A percentile compares a stretch with the other conserved stretches of the same genome.
These are phyloP conservation scores for Apamea anceps DNA, from an alignment of 2,888 invertebrate species.

Conservation along the genomic window DNA sequence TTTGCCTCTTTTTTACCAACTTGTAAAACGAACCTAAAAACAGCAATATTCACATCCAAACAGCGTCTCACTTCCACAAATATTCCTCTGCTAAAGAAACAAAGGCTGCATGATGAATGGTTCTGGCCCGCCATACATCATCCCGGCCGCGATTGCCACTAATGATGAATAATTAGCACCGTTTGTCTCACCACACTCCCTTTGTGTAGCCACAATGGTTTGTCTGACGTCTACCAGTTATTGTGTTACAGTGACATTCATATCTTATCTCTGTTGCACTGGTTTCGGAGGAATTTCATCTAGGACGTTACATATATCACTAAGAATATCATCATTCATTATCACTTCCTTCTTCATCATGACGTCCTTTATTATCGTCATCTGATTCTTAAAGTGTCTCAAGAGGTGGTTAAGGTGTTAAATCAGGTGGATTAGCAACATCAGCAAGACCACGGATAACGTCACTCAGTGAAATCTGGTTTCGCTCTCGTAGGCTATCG, in stretches of 20 bases:
- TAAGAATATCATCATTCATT: not conserved
- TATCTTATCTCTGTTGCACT: constrained; percentile 59
- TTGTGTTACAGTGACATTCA: constrained; percentile 69
- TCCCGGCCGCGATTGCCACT: constrained; percentile 72
- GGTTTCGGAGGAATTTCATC: constrained; percentile 42
- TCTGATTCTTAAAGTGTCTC: constrained; percentile 11
- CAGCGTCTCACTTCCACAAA: constrained; percentile 57
- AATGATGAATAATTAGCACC: constrained; percentile 84
- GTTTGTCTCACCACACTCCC: constrained; percentile 78
- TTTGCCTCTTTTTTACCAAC: constrained; percentile 19
- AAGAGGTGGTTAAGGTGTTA: constrained; percentile 15
- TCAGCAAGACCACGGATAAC: constrained; percentile 43
- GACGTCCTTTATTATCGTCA: constrained; percentile 3
- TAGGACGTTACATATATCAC: constrained; percentile 9
- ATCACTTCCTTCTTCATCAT: not conserved
- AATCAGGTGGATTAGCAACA: constrained; percentile 40
- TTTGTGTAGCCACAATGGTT: constrained; percentile 70
- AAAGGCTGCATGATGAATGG: constrained; percentile 78
- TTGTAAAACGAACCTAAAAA: constrained; percentile 29
- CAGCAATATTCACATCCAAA: constrained; percentile 50
- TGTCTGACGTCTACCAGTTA: constrained; percentile 64
- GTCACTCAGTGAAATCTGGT: constrained; percentile 53
- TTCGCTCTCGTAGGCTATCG: constrained; percentile 56
- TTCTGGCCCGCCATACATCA: constrained; percentile 75
- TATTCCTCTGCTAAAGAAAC: constrained; percentile 65